Percentiles rank a stretch among this genome's conserved stretches.
These are phyloP conservation scores for Rhinopithecus roxellana DNA, from an alignment of 2,113 vertebrate species.

Conservation along the genomic window DNA sequence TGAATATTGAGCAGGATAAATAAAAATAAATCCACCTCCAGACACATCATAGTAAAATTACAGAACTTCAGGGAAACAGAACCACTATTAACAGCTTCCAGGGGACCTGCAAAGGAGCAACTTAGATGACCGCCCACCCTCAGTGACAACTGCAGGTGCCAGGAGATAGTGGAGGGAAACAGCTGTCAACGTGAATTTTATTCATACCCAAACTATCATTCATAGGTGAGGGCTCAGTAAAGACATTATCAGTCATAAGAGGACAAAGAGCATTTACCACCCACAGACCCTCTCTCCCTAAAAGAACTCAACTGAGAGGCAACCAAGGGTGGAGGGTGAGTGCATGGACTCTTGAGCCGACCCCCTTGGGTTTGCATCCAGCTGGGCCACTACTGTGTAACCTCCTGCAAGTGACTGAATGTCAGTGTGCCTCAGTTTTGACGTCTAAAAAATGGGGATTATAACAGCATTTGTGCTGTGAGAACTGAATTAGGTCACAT, in stretches of 20 bases:
- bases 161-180: neutral
- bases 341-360: neutral
- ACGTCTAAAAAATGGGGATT: neutral
- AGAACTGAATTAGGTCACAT: neutral
- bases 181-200: neutral
- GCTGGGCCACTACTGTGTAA: neutral
- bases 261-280: neutral
- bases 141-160: neutral
- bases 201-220: neutral
- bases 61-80: neutral
- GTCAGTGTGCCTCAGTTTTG: neutral
- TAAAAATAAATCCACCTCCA: neutral
- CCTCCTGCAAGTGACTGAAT: neutral
- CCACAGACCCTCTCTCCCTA: too few relatives aligned
- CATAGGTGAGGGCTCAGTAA: neutral
- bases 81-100: neutral
- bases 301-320: neutral
- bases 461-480: neutral
- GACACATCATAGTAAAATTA: neutral
- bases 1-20: neutral
- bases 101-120: neutral
- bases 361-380: neutral
- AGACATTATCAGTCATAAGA: neutral
- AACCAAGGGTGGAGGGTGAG: accelerated
- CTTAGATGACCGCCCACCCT: neutral